These are phyloP conservation scores for Hippoglossus stenolepis DNA, from an alignment of 2,113 vertebrate genomes.

Conservation along the genomic window DNA sequence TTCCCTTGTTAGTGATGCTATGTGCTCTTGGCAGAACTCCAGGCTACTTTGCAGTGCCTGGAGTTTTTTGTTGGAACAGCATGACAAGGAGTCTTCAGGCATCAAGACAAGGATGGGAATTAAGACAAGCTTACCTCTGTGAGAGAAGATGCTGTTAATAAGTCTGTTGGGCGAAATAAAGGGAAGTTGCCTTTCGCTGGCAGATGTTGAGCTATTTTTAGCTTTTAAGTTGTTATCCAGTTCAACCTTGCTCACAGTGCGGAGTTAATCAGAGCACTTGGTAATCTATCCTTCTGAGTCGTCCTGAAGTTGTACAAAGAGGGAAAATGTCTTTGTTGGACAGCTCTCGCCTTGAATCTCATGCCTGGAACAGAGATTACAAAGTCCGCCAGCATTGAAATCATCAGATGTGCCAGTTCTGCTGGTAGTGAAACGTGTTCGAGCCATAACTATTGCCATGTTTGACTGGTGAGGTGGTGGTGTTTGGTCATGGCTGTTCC, in stretches of 20 bases:
- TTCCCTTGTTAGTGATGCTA: background rate
- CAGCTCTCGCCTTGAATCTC: background rate
- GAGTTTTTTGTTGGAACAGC: background rate
- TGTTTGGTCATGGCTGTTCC: too few relatives aligned
- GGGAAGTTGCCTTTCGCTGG: background rate
- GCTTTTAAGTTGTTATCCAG: background rate
- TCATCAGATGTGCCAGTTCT: background rate
- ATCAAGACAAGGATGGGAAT: background rate
- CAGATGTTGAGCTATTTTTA: background rate
- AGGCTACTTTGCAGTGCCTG: background rate
- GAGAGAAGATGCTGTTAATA: background rate
- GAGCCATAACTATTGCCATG: background rate
- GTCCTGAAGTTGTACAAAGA: background rate
- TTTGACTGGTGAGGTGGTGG: too few relatives aligned
- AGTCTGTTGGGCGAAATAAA: background rate
- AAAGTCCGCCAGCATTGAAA: background rate
- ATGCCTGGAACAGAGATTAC: background rate
- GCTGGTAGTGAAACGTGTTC: background rate
- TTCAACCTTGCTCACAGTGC: background rate
- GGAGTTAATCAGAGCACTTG: background rate
- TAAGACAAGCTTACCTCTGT: background rate
- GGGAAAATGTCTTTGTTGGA: background rate
- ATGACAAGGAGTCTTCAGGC: background rate
- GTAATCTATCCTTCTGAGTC: too few relatives aligned
- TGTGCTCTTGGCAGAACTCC: background rate